These are phyloP conservation scores for Pionites leucogaster DNA, from an alignment of 2,113 vertebrate genomes.

Conservation along the genomic window DNA sequence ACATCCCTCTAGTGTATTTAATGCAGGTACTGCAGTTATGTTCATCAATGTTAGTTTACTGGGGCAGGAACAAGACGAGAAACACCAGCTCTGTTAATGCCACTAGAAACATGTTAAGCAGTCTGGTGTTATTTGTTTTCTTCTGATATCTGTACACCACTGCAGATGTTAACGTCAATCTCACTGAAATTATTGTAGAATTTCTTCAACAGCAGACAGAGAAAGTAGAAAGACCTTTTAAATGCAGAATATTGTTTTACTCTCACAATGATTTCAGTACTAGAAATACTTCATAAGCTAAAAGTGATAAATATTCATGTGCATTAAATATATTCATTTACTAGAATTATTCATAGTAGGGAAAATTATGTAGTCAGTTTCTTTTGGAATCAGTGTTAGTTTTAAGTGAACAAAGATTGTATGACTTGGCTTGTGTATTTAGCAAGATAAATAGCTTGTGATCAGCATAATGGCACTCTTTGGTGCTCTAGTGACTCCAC, in stretches of 20 bases:
- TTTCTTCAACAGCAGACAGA: neutral
- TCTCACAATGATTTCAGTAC: conserved; percentile 1
- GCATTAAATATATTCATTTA: conserved; percentile 49
- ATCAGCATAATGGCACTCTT: neutral
- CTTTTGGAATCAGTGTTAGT: conserved; percentile 31
- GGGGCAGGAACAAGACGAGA: neutral
- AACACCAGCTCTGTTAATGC: neutral
- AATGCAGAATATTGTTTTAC: conserved; percentile 34
- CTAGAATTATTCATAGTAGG: conserved; percentile 53
- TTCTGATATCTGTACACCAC: neutral
- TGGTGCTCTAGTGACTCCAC: neutral
- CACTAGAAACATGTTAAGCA: neutral
- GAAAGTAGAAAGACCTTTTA: conserved; percentile 8
- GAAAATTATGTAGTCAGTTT: conserved; percentile 61
- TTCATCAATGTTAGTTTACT: neutral
- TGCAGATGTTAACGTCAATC: neutral
- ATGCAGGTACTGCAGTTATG: neutral
- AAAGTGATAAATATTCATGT: conserved; percentile 59
- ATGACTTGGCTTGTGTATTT: conserved; percentile 16
- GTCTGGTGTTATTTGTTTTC: neutral
- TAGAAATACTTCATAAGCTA: conserved; percentile 31
- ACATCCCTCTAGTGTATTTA: neutral
- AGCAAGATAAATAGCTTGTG: conserved; percentile 37
- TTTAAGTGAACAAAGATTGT: conserved; percentile 44
- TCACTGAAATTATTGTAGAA: neutral